Base-by-base conservation (phyloP, 2,888 invertebrate species). In the Chloroclysta siterata region DNA sequence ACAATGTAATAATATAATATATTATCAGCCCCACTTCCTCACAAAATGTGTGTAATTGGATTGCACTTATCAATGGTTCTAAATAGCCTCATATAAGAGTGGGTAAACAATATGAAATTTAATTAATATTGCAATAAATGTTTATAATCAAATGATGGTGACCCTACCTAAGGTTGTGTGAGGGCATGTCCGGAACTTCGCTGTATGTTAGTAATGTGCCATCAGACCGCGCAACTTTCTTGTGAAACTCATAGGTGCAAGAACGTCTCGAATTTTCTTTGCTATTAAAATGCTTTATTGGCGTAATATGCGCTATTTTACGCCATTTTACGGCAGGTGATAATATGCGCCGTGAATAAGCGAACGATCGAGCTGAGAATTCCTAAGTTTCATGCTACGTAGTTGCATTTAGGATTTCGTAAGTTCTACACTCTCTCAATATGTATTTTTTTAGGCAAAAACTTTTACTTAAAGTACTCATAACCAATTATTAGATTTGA, bases 241-340 rank as follows among this genome's bases (percentile, higher is more conserved):
- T 79, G 72, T 66, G 65, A 60, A 78, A 77, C 77, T 77, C 73
- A 62, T 66, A 73, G 72, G 71, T 76, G 77, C 77, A 78, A 64
- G 75, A 76, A 74, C 67, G 72, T 72, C 76, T 74, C 71, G 72
- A 75, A 72, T 80, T 80, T 79, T 78, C 81, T 80, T 77, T 78
- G 73, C 76, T 74, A 76, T 79, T 81, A 80, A 78, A 83, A 82
- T 81, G 78, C 78, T 83, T 83, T 82, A 81, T 79, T 80, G 81
- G 74, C 74, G 76, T 77, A 80, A 83, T 82, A 81, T 79, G 77
- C 76, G 75, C 70, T 73, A 73, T 75, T 72, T 75, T 75, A 75
- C 65, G 71, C 71, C 73, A 73, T 75, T 72, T 75, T 75, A 75
- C 65, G 72, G 66, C 63, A 72, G 71, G 68, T 71, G 73, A 76